Percentiles rank a stretch among this genome's conserved stretches.
phyloP scores from a whole-genome alignment of 2,797 vertebrate species.

The Heliangelus exortis region DNA sequence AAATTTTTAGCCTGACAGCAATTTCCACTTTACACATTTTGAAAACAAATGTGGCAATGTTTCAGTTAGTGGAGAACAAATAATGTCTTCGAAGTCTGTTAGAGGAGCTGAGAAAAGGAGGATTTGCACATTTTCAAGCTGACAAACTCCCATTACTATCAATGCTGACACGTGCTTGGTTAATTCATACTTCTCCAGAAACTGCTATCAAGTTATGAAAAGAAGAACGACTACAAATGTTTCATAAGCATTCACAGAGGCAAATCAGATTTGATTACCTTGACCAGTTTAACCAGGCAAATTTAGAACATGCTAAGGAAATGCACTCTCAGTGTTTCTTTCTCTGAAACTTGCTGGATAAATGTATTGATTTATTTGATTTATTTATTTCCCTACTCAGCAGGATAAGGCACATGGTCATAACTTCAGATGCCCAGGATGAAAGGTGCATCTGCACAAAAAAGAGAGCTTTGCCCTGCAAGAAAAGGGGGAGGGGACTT shows the following conservation, averaged over 20 bases:
- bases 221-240: neutral
- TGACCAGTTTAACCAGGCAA: neutral
- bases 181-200: constrained; percentile 35
- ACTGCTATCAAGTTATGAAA: neutral
- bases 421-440: neutral
- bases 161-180: neutral
- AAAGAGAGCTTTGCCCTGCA: neutral
- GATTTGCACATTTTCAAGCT: constrained; percentile 40
- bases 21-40: constrained; percentile 51
- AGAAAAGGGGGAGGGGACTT: neutral
- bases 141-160: constrained; percentile 15
- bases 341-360: neutral
- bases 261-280: neutral
- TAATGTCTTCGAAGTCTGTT: neutral
- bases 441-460: neutral
- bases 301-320: neutral
- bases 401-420: neutral
- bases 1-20: constrained; percentile 35
- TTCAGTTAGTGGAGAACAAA: constrained; percentile 39
- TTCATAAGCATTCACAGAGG: neutral
- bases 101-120: neutral
- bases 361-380: neutral
- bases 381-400: neutral
- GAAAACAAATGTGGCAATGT: constrained; percentile 58
- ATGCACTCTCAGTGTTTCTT: neutral